Percentiles rank a stretch among this genome's conserved stretches.
phyloP scores from a whole-genome alignment of 1,140 invertebrate genomes.

The Tetramorium parvispinum region DNA sequence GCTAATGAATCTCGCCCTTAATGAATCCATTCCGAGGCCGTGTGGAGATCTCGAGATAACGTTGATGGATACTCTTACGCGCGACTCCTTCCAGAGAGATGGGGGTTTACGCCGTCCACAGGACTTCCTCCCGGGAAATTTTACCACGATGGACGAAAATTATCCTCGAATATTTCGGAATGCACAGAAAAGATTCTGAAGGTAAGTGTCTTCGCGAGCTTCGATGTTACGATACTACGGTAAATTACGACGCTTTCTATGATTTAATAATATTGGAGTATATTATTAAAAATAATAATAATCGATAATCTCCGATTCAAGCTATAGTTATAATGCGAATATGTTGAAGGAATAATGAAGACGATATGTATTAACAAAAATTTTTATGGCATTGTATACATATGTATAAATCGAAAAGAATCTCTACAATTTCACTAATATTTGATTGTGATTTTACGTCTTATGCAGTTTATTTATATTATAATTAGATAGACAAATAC shows the following conservation, averaged over 20 bases:
- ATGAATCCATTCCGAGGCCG: constrained; percentile 76
- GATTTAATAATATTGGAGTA: too few species aligned
- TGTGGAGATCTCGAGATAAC: constrained; percentile 75
- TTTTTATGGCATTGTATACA: too few species aligned
- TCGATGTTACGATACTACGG: not conserved
- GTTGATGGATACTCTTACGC: constrained; percentile 73
- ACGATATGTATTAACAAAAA: not conserved
- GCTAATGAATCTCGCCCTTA: constrained; percentile 77
- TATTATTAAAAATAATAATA: constrained; percentile 12
- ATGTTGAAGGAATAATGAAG: not conserved
- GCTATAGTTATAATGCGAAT: not conserved
- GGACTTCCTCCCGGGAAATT: constrained; percentile 42
- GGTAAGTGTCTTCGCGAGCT: not conserved
- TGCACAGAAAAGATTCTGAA: not conserved
- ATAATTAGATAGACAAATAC: too few species aligned
- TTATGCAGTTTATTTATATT: not conserved
- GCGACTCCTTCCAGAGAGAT: constrained; percentile 51
- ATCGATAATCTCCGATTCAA: constrained; percentile 46
- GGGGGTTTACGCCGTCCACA: constrained; percentile 52
- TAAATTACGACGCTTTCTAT: not conserved
- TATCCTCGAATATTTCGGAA: constrained; percentile 4
- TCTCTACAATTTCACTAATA: too few species aligned
- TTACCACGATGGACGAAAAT: not conserved
- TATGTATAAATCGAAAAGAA: too few species aligned
- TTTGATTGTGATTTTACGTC: too few species aligned